Evolutionary conservation across 2,888 invertebrate genomes (phyloP).

Genomic region (Parelbella ahira): DNA sequence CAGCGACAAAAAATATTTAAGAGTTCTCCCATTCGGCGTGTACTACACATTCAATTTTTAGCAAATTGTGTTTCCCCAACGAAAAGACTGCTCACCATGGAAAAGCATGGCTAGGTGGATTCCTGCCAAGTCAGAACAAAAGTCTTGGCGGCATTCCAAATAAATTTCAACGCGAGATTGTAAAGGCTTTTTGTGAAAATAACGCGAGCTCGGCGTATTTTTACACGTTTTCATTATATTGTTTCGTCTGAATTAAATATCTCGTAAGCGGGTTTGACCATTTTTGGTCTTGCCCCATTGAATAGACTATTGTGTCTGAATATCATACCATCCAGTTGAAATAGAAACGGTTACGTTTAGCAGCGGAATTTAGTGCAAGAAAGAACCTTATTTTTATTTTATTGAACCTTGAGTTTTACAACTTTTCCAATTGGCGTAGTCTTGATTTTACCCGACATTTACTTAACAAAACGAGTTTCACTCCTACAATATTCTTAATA

Average conservation of each 20-base stretch:
- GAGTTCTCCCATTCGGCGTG: too few relatives aligned
- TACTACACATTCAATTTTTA: constrained; percentile 9
- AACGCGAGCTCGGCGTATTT: constrained; percentile 14
- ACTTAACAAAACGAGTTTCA: too few relatives aligned
- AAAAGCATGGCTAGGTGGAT: constrained; percentile 11
- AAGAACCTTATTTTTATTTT: too few relatives aligned
- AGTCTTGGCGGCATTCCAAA: constrained; percentile 22
- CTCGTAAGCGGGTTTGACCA: neutral
- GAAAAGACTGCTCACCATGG: constrained; percentile 14
- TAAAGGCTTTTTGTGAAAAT: constrained; percentile 20
- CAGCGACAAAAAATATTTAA: too few relatives aligned
- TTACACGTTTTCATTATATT: constrained; percentile 15
- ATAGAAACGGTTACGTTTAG: too few relatives aligned
- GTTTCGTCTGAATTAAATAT: constrained; percentile 1
- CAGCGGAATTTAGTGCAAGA: too few relatives aligned
- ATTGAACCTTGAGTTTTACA: too few relatives aligned
- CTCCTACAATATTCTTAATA: too few relatives aligned
- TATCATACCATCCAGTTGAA: too few relatives aligned
- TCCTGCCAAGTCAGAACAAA: constrained; percentile 16
- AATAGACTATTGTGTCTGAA: too few relatives aligned
- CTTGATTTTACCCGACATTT: too few relatives aligned
- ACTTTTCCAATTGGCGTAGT: too few relatives aligned
- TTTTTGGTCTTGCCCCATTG: neutral
- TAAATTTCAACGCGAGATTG: constrained; percentile 21
- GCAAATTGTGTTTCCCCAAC: constrained; percentile 11